A percentile compares a stretch with the other conserved stretches of the same genome.
phyloP scores from a whole-genome alignment of 2,888 invertebrate genomes.

The Andricus curvator region DNA sequence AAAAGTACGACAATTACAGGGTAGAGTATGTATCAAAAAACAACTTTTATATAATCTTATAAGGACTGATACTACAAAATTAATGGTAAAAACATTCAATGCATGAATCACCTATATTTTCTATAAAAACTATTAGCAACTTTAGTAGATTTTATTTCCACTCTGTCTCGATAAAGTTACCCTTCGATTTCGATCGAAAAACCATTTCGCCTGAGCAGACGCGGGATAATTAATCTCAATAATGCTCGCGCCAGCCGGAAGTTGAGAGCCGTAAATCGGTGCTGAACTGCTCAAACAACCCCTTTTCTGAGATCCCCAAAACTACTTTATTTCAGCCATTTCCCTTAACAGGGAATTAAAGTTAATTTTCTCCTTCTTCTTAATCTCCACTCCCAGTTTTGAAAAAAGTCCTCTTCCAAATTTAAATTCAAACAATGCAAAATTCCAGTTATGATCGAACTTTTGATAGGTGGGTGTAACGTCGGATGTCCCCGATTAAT shows the following conservation, averaged over 20 bases:
- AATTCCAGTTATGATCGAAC: no score
- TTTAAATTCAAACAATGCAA: no score
- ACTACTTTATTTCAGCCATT: slow-evolving; percentile 56
- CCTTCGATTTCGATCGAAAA: slow-evolving; percentile 61
- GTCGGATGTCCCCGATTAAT: no score
- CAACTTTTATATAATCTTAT: slow-evolving; percentile 53
- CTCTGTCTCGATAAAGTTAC: not conserved
- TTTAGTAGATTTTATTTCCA: not conserved
- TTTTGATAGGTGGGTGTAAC: no score
- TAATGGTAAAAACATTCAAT: not conserved
- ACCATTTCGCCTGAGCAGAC: slow-evolving; percentile 62
- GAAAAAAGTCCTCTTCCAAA: no score
- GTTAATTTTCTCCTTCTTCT: not conserved
- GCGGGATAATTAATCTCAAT: slow-evolving; percentile 75
- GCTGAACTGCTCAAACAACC: slow-evolving; percentile 57
- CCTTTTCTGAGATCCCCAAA: slow-evolving; percentile 55
- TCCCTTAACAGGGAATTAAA: slow-evolving; percentile 47
- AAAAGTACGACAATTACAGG: slow-evolving; percentile 62
- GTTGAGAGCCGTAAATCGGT: slow-evolving; percentile 72
- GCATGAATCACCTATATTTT: not conserved
- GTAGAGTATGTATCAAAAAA: slow-evolving; percentile 61
- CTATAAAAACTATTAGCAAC: not conserved
- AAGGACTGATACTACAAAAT: slow-evolving; percentile 22
- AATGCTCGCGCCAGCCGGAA: slow-evolving; percentile 74
- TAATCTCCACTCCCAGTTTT: not conserved